Base-by-base conservation (phyloP, 2,797 vertebrate genomes). In the Anniella stebbinsi region DNA sequence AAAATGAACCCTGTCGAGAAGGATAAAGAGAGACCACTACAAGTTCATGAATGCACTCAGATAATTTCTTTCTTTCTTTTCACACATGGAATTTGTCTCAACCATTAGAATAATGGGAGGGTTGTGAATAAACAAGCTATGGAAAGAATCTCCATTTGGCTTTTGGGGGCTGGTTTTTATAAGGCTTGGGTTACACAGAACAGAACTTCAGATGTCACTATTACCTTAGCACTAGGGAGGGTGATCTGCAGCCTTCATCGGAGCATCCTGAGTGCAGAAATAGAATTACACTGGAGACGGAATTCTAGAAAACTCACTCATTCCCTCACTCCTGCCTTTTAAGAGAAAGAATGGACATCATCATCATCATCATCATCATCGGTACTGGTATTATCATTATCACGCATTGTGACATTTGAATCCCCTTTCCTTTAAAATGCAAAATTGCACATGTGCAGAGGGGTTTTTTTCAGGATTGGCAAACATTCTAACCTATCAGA, bases 141-240 rank as follows among this genome's bases (percentile, higher is more conserved):
- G 60, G 86, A 90, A 93, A 80, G 66, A 45, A 86, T 30, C 67
- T 89, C 93, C 80, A 73, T 0, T 73, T 70, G 60, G 75, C 36
- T 57, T 89, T 92, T 88, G 63, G 86, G 57, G 73, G 15, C 87
- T 88, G 77, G 6, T 87, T 95, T 88, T 93, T 90, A 13, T 3
- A 17, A 0, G 1, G 63, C 77, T 93, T 4, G 0, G 15, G 17
- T 80, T 91, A 82, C 91, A 80, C 0, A 76, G 73, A 86, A 4
- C 80, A 88, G 86, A 92, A 89, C 88, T 91, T 54, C 76, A 88
- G 30, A 88, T 88, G 77, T 80, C 91, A 92, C 11, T 57, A 38
- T 87, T 84, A 45, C 83, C 84, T 86, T 8, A 83, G 17, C 82
- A 81, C 54, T 91, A 67, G 4, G 76, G 18, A 21, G n/a, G 23